Conservation (phyloP, 2,113 vertebrate species). For the Labeo catla region DNA sequence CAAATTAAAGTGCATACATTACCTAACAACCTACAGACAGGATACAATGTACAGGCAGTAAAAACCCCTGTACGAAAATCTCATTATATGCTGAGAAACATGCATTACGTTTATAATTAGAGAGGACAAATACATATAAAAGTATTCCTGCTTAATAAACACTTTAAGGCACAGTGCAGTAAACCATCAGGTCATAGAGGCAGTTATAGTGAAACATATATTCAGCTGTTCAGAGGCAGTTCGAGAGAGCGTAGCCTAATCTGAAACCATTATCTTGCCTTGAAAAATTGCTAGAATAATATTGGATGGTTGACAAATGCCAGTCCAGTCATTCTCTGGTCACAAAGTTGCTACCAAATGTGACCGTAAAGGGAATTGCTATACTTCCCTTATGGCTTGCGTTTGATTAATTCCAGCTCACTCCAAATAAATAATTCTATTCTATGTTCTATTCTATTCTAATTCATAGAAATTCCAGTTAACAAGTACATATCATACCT, state of each 20-base stretch:
- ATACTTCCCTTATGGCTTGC: slow-evolving; percentile 28
- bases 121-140: slow-evolving; percentile 29
- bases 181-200: slow-evolving; percentile 31
- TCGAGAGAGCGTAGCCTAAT: slow-evolving; percentile 33
- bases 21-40: slow-evolving; percentile 51
- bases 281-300: slow-evolving; percentile 18
- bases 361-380: slow-evolving; percentile 18
- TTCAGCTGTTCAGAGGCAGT: slow-evolving; percentile 38
- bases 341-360: background rate
- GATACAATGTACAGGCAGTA: slow-evolving; percentile 38
- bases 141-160: slow-evolving; percentile 33
- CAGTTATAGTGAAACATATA: slow-evolving; percentile 42
- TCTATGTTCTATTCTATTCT: slow-evolving; percentile 35
- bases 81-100: slow-evolving; percentile 48
- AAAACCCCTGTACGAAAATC: background rate
- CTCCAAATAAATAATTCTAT: slow-evolving; percentile 48
- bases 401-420: slow-evolving; percentile 49
- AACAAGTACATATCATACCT: slow-evolving; percentile 32
- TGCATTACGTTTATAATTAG: slow-evolving; percentile 22
- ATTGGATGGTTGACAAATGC: slow-evolving; percentile 14
- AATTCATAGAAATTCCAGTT: slow-evolving; percentile 53
- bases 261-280: slow-evolving; percentile 35
- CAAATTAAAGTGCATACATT: slow-evolving; percentile 60
- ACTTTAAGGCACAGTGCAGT: slow-evolving; percentile 52
- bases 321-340: slow-evolving; percentile 5